Evolutionary conservation across 2,113 vertebrate genomes (phyloP).

Genomic region (Poecilia latipinna): DNA sequence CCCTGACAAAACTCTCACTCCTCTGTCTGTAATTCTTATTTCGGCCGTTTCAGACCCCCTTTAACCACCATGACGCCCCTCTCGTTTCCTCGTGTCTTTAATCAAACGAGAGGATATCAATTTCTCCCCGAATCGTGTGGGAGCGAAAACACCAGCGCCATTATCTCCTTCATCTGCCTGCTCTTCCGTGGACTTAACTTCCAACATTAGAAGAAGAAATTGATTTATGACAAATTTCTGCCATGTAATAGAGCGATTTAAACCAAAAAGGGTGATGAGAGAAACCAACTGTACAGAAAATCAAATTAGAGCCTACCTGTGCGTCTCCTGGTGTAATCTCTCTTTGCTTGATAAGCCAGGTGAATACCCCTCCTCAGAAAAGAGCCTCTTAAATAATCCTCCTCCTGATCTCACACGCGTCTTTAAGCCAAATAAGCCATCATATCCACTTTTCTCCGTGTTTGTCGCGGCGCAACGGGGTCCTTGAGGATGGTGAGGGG

Average conservation of each 20-base stretch:
- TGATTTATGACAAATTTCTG: background rate
- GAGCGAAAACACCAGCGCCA: constrained; percentile 68
- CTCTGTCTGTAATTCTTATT: background rate
- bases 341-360: constrained; percentile 26
- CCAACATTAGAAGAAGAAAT: constrained; percentile 20
- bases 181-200: constrained; percentile 20
- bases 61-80: background rate
- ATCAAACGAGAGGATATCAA: constrained; percentile 53
- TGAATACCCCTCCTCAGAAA: constrained; percentile 40
- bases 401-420: constrained; percentile 5
- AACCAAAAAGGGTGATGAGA: background rate
- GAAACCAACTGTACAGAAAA: constrained; percentile 25
- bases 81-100: constrained; percentile 22
- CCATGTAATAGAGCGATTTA: background rate
- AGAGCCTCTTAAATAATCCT: constrained; percentile 56
- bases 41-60: constrained; percentile 13
- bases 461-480: constrained; percentile 5
- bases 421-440: constrained; percentile 27
- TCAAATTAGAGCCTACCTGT: constrained; percentile 56
- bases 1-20: background rate
- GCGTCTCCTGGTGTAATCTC: constrained; percentile 31
- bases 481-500: constrained; percentile 25
- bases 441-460: constrained; percentile 60
- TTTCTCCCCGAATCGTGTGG: constrained; percentile 43
- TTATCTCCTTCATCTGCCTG: constrained; percentile 72